phyloP scores from a whole-genome alignment of 1,140 invertebrate species.

The Meloidogyne exigua region DNA sequence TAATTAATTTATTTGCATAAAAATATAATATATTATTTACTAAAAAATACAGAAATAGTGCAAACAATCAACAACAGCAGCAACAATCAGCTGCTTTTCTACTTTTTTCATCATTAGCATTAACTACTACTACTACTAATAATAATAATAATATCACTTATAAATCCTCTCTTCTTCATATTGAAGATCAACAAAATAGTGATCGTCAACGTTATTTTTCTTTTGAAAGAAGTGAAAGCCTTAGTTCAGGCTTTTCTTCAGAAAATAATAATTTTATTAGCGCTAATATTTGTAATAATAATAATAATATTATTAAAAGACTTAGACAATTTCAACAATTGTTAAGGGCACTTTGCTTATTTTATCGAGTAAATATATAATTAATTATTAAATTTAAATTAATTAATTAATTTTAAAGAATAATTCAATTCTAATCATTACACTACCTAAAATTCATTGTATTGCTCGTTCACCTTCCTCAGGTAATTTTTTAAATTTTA shows the following conservation, averaged over 20 bases:
- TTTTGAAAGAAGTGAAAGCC: conserved; percentile 20
- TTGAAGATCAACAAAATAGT: conserved; percentile 12
- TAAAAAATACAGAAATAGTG: neutral
- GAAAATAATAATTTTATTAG: conserved; percentile 1
- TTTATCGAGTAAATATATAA: conserved; percentile 19
- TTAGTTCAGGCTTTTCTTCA: conserved; percentile 23
- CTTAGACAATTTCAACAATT: conserved; percentile 29
- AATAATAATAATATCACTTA: neutral
- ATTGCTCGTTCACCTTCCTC: conserved; percentile 26
- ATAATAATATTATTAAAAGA: neutral
- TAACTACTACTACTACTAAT: neutral
- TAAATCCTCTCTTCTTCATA: neutral
- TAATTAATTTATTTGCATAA: neutral
- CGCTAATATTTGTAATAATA: neutral
- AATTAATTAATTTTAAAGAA: conserved; percentile 24
- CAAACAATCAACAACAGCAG: neutral
- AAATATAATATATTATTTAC: neutral
- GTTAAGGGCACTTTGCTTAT: conserved; percentile 11
- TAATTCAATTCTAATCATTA: conserved; percentile 26
- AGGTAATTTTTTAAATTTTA: conserved; percentile 18
- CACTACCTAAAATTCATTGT: conserved; percentile 23
- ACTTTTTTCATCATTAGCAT: neutral
- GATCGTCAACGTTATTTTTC: conserved; percentile 8
- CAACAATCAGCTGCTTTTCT: neutral
- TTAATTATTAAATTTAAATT: conserved; percentile 23